Base-by-base conservation (phyloP, 2,797 vertebrate species). In the Sternotherus odoratus region DNA sequence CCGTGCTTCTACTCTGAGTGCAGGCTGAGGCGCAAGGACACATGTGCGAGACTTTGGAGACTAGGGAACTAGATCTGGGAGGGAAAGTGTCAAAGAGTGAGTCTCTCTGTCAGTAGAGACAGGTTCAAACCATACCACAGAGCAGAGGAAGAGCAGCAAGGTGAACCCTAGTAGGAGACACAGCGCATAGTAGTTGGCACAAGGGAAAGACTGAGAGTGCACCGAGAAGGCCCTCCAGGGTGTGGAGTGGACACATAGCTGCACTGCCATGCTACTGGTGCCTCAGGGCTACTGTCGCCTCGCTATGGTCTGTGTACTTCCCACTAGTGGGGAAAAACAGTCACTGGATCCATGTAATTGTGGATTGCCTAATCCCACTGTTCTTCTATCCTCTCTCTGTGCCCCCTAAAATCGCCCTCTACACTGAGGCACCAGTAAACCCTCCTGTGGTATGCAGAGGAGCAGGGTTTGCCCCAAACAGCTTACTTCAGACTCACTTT, bases 301-400 rank as follows among this genome's bases (percentile, higher is more conserved):
- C 66, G 85, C 66, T 87, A 15, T 46, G n/a, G 30, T 48, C 82
- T 82, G 6, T 53, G 30, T 23, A 90, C 81, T 46, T 51, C 83
- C 17, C 24, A 92, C 69, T 75, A 69, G 24, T 3, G 56, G 51
- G 50, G 13, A 79, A 72, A 77, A 72, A 74, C n/a, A 74, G 21
- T 15, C 66, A 80, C 8, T 4, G 9, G 33, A 91, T 24, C 17
- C 53, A 53, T 57, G 49, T 0, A 0, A 53, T 24, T 69, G 80
- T 6, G 69, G 13, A 69, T 49, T 39, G 7, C 90, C 88, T 26
- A n/a, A 56, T 79, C 2, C 85, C 79, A 86, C 81, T 26, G 36
- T 49, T 57, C 43, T 82, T 51, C 30, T 26, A 19, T 66, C 13
- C 1, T 49, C 39, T 16, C 28, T 26, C 1, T 0, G 16, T 46